Percentiles rank a stretch among this genome's conserved stretches.
These are phyloP conservation scores for Ifrita kowaldi DNA, from an alignment of 2,113 vertebrate genomes.

Conservation along the genomic window DNA sequence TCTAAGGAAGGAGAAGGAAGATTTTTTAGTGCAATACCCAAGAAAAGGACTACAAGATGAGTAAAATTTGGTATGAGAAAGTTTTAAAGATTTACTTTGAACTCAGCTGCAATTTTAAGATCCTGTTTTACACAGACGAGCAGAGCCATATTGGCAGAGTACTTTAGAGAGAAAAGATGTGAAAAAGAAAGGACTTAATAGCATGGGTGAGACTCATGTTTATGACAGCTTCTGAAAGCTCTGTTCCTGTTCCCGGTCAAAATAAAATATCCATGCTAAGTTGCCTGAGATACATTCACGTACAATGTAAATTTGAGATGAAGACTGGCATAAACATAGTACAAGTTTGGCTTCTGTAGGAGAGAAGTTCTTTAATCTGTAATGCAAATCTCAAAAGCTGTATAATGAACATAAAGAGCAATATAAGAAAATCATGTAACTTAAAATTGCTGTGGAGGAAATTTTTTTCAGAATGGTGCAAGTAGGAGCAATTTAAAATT, in stretches of 20 bases:
- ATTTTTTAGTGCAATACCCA: background rate
- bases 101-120: background rate
- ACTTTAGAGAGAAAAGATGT: background rate
- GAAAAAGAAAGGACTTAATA: background rate
- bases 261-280: background rate
- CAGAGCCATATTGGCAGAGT: background rate
- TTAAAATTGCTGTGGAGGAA: background rate
- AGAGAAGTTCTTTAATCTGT: background rate
- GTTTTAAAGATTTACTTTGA: background rate
- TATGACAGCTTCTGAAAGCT: background rate
- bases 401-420: background rate
- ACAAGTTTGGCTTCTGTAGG: background rate
- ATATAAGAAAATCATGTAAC: background rate
- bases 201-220: background rate
- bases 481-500: constrained; percentile 12
- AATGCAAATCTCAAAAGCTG: background rate
- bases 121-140: background rate
- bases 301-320: background rate
- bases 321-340: background rate
- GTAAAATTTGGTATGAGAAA: background rate
- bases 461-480: background rate
- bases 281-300: background rate
- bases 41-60: background rate
- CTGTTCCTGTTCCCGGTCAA: background rate
- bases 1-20: background rate